These are phyloP conservation scores for Hyles euphorbiae DNA, from an alignment of 1,140 invertebrate genomes.

Conservation along the genomic window DNA sequence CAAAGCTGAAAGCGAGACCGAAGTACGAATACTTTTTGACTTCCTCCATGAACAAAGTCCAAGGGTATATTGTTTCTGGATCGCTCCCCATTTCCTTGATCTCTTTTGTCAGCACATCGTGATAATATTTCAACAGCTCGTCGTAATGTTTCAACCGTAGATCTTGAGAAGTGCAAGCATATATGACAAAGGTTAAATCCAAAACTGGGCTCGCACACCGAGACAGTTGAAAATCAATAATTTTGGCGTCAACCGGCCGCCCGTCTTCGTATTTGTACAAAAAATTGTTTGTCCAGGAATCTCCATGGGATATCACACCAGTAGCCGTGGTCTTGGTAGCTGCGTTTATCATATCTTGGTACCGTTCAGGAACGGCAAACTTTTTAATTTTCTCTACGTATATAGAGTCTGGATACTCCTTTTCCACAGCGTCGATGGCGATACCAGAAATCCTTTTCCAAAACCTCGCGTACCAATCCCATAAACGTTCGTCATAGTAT, in stretches of 20 bases:
- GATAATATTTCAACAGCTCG: constrained; percentile 76
- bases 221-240: constrained; percentile 84
- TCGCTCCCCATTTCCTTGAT: constrained; percentile 78
- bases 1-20: constrained; percentile 78
- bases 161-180: constrained; percentile 77
- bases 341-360: constrained; percentile 50
- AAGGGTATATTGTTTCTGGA: constrained; percentile 77
- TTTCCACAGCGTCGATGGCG: constrained; percentile 78
- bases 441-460: constrained; percentile 75
- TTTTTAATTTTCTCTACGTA: constrained; percentile 76
- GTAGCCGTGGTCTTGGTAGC: constrained; percentile 40
- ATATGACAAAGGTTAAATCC: constrained; percentile 80
- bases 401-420: constrained; percentile 77
- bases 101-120: constrained; percentile 73
- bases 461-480: constrained; percentile 80
- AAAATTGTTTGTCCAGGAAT: constrained; percentile 86
- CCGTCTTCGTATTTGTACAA: constrained; percentile 72
- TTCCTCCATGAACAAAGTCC: constrained; percentile 71
- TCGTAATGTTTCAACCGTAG: constrained; percentile 77
- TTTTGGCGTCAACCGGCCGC: constrained; percentile 70
- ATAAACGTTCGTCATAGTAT: constrained; percentile 76
- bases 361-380: constrained; percentile 70
- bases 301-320: constrained; percentile 81
- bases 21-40: constrained; percentile 78
- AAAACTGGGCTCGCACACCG: constrained; percentile 77